These are phyloP conservation scores for Lepus timidus DNA, from an alignment of 2,113 vertebrate species.

Conservation along the genomic window DNA sequence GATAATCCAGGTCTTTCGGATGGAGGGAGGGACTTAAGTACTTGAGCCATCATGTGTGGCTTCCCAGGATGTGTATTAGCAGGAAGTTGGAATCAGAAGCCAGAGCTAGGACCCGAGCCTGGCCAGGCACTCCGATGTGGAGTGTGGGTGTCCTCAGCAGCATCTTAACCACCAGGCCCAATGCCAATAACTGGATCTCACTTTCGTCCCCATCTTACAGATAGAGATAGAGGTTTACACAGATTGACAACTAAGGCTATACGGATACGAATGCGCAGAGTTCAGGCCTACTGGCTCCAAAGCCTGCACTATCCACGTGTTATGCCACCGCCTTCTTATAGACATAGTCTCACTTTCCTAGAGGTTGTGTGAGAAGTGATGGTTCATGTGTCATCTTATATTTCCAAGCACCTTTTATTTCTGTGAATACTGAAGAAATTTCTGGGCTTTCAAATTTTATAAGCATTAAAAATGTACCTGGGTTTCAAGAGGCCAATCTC, in stretches of 20 bases:
- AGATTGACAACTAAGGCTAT: neutral
- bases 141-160: no score
- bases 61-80: no score
- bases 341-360: neutral
- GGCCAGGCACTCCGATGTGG: no score
- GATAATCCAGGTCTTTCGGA: no score
- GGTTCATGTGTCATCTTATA: neutral
- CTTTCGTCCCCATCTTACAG: neutral
- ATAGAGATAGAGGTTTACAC: neutral
- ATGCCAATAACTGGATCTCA: neutral
- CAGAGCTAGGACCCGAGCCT: no score
- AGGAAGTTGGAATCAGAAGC: no score
- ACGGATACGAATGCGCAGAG: neutral
- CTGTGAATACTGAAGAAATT: constrained; percentile 7
- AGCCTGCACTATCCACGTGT: neutral
- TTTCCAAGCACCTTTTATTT: neutral
- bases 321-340: neutral
- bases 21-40: no score
- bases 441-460: neutral
- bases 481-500: neutral
- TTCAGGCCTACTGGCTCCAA: neutral
- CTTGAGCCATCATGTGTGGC: no score
- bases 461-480: neutral
- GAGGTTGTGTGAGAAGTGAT: neutral
- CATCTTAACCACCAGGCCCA: no score